Base-by-base conservation (phyloP, 2,113 vertebrate species). In the Psittacula cyanocephala region DNA sequence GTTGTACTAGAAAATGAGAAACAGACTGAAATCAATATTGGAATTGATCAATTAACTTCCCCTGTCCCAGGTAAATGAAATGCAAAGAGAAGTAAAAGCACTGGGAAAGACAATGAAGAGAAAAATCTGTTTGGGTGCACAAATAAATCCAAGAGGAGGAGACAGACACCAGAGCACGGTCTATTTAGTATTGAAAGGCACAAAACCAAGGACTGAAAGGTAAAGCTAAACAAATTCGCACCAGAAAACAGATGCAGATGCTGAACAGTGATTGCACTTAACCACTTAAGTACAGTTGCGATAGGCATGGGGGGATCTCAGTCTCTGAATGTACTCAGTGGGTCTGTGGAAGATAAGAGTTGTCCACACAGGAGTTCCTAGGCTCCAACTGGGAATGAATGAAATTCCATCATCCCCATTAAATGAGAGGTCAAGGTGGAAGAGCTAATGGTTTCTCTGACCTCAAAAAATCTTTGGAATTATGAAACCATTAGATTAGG, bases 381-480 rank as follows among this genome's bases (percentile, higher is more conserved):
- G 35, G 47, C 35, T 94, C 81, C 76, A 68, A 44, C 37, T 7
- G 39, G 53, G 81, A 95, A 78, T 86, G 92, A 94, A 83, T 91
- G 93, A 88, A 93, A 96, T 94, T 91, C 85, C 82, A 90, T 65
- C 57, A 92, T 74, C 41, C 74, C 47, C n/a, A 76, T 93, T 92
- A 95, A 91, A 78, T 35, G 23, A 7, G 33, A 93, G 91, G 91
- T 92, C 89, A 93, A 84, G 74, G 77, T 93, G 84, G 86, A 92
- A 92, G 24, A 93, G 77, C 44, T 96, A 92, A 93, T 92, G 77
- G 81, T 79, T 89, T 93, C 84, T 57, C 50, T 93, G 86, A 90
- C 86, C 79, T 94, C 82, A 86, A 93, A 94, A 95, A 71, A 94
- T 88, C 72, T 95, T 71, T 86, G 76, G 91, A 95, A 96, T 95